Percentiles rank a stretch among this genome's conserved stretches.
Evolutionary conservation across 2,113 vertebrate genomes (phyloP).

Genomic region (Pogonocichla stellata): DNA sequence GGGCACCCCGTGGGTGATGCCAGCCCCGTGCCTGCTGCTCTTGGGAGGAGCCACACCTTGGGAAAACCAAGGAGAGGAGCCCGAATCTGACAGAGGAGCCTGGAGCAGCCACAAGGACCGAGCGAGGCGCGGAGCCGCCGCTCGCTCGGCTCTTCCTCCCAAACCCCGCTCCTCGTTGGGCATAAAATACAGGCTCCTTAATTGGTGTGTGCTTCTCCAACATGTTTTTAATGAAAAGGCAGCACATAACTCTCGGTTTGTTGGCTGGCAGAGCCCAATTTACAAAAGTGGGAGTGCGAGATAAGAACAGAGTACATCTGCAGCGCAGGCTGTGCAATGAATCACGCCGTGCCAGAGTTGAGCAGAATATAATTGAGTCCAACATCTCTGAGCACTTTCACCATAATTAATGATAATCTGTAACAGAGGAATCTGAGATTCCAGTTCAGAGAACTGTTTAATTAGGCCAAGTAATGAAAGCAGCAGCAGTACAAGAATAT

Average conservation of each 20-base stretch:
- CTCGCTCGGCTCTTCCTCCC: constrained; percentile 68
- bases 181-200: constrained; percentile 93
- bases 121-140: not conserved
- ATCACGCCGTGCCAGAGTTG: constrained; percentile 99
- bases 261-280: constrained; percentile 99
- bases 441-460: constrained; percentile 99
- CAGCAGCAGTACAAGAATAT: constrained; percentile 99
- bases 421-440: constrained; percentile 99
- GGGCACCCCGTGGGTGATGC: not conserved
- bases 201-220: constrained; percentile 97
- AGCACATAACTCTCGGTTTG: constrained; percentile 99
- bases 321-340: constrained; percentile 96
- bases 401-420: constrained; percentile 99
- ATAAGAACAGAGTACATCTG: constrained; percentile 98
- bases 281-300: constrained; percentile 99
- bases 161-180: constrained; percentile 75
- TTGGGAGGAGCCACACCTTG: too few relatives aligned
- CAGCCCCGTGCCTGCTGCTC: not conserved
- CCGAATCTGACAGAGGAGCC: not conserved
- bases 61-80: not conserved
- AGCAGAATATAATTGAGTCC: constrained; percentile 99
- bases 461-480: constrained; percentile 99
- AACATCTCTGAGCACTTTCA: constrained; percentile 99
- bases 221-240: constrained; percentile 99
- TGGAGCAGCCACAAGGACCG: not conserved